A percentile compares a stretch with the other conserved stretches of the same genome.
phyloP scores from a whole-genome alignment of 2,888 invertebrate genomes.

The Drosophila demipolita region DNA sequence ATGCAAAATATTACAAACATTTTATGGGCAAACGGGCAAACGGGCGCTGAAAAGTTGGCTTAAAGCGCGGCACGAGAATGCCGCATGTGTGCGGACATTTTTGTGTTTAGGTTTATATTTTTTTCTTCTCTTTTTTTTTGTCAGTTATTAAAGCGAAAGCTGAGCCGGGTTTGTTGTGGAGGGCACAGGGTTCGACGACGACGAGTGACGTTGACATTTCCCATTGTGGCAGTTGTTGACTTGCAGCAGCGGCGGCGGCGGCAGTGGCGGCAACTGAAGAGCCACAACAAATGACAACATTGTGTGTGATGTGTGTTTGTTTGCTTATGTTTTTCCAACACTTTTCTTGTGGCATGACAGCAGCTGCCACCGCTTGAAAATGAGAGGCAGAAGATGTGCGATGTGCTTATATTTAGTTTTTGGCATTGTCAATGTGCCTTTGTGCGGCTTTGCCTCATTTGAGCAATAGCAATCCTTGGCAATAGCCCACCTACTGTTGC shows the following conservation, averaged over 20 bases:
- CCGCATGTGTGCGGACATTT: slow-evolving; percentile 56
- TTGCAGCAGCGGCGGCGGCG: slow-evolving; percentile 25
- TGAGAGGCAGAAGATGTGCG: slow-evolving; percentile 5
- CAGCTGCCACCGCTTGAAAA: slow-evolving; percentile 27
- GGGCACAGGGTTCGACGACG: slow-evolving; percentile 12
- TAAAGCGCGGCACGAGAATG: slow-evolving; percentile 19
- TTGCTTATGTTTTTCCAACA: slow-evolving; percentile 39
- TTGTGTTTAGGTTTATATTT: slow-evolving; percentile 37
- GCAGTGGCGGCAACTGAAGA: slow-evolving; percentile 21
- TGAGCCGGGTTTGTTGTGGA: neutral
- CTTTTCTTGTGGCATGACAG: slow-evolving; percentile 42
- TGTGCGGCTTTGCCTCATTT: slow-evolving; percentile 35
- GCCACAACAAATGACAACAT: slow-evolving; percentile 32
- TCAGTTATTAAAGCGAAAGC: slow-evolving; percentile 27
- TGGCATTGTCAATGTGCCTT: slow-evolving; percentile 15
- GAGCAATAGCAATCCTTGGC: slow-evolving; percentile 32
- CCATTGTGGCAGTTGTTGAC: slow-evolving; percentile 53
- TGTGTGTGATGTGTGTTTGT: slow-evolving; percentile 27
- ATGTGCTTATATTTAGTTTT: slow-evolving; percentile 3
- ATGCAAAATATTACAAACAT: slow-evolving; percentile 63
- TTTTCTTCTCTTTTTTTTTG: slow-evolving; percentile 12
- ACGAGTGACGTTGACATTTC: slow-evolving; percentile 46
- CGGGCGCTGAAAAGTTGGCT: slow-evolving; percentile 10
- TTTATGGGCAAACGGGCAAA: slow-evolving; percentile 10
- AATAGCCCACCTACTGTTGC: slow-evolving; percentile 21